phyloP scores from a whole-genome alignment of 1,140 invertebrate species.

The Drosophila athabasca region DNA sequence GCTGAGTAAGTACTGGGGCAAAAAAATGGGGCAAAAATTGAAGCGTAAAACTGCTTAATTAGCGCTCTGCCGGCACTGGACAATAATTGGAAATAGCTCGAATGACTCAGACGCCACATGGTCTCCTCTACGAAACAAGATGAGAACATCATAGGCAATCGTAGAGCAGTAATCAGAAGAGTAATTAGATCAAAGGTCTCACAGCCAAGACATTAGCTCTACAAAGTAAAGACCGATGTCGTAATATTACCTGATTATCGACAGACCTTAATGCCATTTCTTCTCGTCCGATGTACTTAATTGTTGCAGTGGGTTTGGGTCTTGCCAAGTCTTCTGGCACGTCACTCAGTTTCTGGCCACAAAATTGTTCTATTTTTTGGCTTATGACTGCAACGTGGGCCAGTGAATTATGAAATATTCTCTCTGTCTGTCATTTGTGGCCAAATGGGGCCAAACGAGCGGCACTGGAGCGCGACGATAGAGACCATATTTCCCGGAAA shows the following conservation, averaged over 20 bases:
- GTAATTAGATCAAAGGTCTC: no score
- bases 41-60: background rate
- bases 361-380: slow-evolving; percentile 31
- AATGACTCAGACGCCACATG: no score
- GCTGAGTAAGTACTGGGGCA: slow-evolving; percentile 54
- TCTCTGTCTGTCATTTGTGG: slow-evolving; percentile 30
- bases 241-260: no score
- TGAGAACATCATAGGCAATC: no score
- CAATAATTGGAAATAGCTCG: background rate
- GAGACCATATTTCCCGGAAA: slow-evolving; percentile 24
- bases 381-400: slow-evolving; percentile 44
- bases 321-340: slow-evolving; percentile 32
- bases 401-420: slow-evolving; percentile 51
- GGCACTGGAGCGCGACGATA: slow-evolving; percentile 30
- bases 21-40: background rate
- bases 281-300: background rate
- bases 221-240: no score
- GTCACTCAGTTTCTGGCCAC: slow-evolving; percentile 14
- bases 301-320: background rate
- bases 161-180: no score
- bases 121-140: no score
- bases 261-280: no score
- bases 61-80: background rate
- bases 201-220: no score
- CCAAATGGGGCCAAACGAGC: slow-evolving; percentile 41